These are phyloP conservation scores for Macrotus californicus DNA, from an alignment of 2,113 vertebrate genomes.

Conservation along the genomic window DNA sequence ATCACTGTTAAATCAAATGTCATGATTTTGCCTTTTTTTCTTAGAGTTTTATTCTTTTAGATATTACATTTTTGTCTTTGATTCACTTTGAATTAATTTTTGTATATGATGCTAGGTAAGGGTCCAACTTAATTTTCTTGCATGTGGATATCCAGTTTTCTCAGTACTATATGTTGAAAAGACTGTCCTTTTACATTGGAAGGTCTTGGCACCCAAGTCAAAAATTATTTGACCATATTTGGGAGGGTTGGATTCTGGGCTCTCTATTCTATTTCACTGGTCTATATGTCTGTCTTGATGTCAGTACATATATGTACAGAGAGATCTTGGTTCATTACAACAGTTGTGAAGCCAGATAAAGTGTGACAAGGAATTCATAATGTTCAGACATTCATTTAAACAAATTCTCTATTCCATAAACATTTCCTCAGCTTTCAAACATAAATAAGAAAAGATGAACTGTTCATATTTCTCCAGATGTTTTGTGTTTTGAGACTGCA, in stretches of 20 bases:
- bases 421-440: constrained; percentile 78
- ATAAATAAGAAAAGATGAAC: constrained; percentile 82
- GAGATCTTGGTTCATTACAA: constrained; percentile 55
- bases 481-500: constrained; percentile 78
- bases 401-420: constrained; percentile 81
- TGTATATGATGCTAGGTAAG: not conserved
- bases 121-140: not conserved
- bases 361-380: constrained; percentile 73
- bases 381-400: constrained; percentile 79
- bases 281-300: not conserved
- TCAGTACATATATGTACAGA: not conserved
- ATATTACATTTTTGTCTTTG: not conserved
- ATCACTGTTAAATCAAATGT: not conserved
- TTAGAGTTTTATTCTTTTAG: not conserved
- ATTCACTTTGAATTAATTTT: not conserved
- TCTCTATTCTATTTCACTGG: not conserved
- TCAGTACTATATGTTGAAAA: not conserved
- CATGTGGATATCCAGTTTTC: not conserved
- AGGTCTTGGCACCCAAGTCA: not conserved
- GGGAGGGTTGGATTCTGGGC: not conserved
- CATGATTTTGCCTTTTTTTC: not conserved
- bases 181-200: not conserved
- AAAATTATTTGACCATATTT: not conserved
- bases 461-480: constrained; percentile 83
- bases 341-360: constrained; percentile 61